Percentiles rank a stretch among this genome's conserved stretches.
Evolutionary conservation across 1,140 invertebrate genomes (phyloP).

Genomic region (Calycopis cecrops): DNA sequence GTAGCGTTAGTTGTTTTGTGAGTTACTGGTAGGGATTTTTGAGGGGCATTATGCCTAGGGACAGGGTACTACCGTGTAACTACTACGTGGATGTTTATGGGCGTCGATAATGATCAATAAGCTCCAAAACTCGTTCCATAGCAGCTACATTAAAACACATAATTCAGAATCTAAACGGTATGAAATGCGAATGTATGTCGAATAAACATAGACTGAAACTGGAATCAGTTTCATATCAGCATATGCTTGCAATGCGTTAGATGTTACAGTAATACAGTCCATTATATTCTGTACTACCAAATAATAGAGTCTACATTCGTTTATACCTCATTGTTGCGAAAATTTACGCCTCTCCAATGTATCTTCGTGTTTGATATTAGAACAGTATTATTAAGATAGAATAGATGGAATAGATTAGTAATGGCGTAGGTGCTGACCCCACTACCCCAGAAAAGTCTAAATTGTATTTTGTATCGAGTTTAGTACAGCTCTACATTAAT

Average conservation of each 20-base stretch:
- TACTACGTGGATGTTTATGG: no score
- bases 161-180: background rate
- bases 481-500: no score
- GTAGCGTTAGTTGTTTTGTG: no score
- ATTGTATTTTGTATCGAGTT: no score
- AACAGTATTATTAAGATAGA: background rate
- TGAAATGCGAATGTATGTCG: background rate
- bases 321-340: background rate
- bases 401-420: background rate
- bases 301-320: background rate
- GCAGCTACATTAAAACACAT: no score
- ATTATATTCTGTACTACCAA: background rate
- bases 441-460: no score
- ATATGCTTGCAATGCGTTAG: slow-evolving; percentile 7
- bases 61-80: no score
- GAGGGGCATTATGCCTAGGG: no score
- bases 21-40: no score
- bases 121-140: no score
- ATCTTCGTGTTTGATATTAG: background rate
- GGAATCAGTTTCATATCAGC: slow-evolving; percentile 1
- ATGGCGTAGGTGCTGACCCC: no score
- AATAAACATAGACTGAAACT: background rate
- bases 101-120: no score
- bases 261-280: background rate
- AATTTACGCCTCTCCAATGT: slow-evolving; percentile 3